Conservation (phyloP, 2,113 vertebrate species). For the Anoplopoma fimbria region DNA sequence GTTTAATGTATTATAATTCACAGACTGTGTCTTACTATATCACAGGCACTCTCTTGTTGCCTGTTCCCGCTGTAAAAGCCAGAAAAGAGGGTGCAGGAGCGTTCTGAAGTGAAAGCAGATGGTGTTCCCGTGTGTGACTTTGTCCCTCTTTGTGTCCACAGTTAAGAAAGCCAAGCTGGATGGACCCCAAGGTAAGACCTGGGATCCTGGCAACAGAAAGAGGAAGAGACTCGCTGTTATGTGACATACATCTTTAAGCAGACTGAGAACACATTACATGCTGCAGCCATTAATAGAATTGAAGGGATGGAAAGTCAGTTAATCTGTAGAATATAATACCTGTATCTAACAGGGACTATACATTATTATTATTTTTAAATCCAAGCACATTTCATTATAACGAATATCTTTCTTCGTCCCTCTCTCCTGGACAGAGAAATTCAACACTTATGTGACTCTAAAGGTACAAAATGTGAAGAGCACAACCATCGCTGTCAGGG, state of each 20-base stretch:
- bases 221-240: constrained; percentile 21
- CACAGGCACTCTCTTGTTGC: background rate
- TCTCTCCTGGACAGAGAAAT: constrained; percentile 88
- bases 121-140: constrained; percentile 74
- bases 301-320: constrained; percentile 9
- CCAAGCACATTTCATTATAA: background rate
- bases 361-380: background rate
- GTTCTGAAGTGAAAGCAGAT: constrained; percentile 66
- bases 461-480: constrained; percentile 99
- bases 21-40: constrained; percentile 12
- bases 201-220: constrained; percentile 46
- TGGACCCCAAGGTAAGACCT: constrained; percentile 93
- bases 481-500: constrained; percentile 95
- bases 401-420: constrained; percentile 7
- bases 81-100: constrained; percentile 27
- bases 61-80: constrained; percentile 17
- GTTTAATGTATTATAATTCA: background rate
- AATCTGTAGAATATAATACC: background rate
- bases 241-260: constrained; percentile 44
- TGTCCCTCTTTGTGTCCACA: constrained; percentile 83
- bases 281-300: constrained; percentile 25
- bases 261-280: constrained; percentile 22
- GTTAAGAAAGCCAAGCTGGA: constrained; percentile 99
- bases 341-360: background rate
- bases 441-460: constrained; percentile 98